These are phyloP conservation scores for Platysternon megacephalum DNA, from an alignment of 2,113 vertebrate genomes.

Conservation along the genomic window DNA sequence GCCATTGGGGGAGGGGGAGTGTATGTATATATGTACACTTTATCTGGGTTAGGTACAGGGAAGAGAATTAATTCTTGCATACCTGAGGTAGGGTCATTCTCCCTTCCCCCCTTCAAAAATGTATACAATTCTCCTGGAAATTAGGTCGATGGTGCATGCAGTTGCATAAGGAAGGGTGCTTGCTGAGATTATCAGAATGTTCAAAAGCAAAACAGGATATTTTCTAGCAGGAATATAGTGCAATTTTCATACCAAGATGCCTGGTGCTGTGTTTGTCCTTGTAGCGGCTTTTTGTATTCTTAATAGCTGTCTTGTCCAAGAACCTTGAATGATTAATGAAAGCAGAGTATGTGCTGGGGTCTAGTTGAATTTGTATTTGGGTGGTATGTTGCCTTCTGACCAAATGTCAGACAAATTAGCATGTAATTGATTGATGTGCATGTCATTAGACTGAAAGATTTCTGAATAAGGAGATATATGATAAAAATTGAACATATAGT, in stretches of 20 bases:
- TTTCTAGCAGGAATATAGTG: background rate
- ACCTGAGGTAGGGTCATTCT: background rate
- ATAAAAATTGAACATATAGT: conserved; percentile 30
- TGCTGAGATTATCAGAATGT: background rate
- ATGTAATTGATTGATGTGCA: conserved; percentile 48
- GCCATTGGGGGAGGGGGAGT: fast-evolving
- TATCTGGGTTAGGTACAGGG: background rate
- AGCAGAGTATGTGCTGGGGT: background rate
- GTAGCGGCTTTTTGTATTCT: conserved; percentile 32
- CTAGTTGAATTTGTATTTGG: conserved; percentile 64
- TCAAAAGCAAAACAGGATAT: background rate
- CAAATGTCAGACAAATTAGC: conserved; percentile 51
- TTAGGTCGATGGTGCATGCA: background rate
- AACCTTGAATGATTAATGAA: conserved; percentile 51
- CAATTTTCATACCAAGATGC: conserved; percentile 18
- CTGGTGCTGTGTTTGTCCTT: background rate
- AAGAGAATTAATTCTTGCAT: background rate
- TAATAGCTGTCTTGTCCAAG: conserved; percentile 40
- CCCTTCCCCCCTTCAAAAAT: background rate
- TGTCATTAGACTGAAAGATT: conserved; percentile 17
- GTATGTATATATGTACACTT: fast-evolving
- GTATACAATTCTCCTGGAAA: background rate
- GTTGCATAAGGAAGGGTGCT: background rate
- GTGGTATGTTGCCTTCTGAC: conserved; percentile 12
- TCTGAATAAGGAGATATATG: conserved; percentile 6